Evolutionary conservation across 2,113 vertebrate species (phyloP).

Genomic region (Callospermophilus lateralis): DNA sequence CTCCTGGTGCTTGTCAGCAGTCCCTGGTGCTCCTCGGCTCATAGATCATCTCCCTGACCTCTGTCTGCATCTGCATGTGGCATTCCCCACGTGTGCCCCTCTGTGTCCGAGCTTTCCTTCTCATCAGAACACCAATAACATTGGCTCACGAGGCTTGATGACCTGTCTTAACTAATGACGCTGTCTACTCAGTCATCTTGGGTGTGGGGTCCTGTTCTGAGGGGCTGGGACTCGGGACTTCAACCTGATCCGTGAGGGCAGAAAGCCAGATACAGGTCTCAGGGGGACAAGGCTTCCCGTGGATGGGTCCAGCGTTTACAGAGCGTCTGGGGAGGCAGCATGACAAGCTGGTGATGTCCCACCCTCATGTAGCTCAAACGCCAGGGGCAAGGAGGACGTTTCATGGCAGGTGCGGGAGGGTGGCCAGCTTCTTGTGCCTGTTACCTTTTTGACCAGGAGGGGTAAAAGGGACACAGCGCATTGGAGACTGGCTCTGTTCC

Average conservation of each 20-base stretch:
- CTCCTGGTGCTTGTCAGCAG: neutral
- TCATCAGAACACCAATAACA: neutral
- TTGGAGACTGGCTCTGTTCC: neutral
- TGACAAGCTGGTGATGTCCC: neutral
- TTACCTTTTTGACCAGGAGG: neutral
- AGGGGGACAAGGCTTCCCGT: neutral
- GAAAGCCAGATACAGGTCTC: neutral
- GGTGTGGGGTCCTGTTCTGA: neutral
- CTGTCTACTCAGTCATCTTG: neutral
- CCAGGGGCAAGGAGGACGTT: neutral
- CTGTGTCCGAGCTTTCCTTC: neutral
- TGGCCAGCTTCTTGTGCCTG: neutral
- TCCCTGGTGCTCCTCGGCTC: too few species aligned
- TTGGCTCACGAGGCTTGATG: neutral
- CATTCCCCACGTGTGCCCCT: too few species aligned
- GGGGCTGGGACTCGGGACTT: neutral
- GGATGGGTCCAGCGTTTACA: neutral
- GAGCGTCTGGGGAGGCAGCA: neutral
- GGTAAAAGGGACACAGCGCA: too few species aligned
- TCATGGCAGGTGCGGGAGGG: neutral
- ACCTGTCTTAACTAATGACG: too few species aligned
- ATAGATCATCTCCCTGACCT: neutral
- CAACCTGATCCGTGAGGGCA: neutral
- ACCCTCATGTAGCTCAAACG: neutral
- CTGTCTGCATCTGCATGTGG: neutral